Evolutionary conservation across 2,888 invertebrate genomes (phyloP), one percentile per base, ranked within the genome.

Genomic region (Steinernema carpocapsae): DNA sequence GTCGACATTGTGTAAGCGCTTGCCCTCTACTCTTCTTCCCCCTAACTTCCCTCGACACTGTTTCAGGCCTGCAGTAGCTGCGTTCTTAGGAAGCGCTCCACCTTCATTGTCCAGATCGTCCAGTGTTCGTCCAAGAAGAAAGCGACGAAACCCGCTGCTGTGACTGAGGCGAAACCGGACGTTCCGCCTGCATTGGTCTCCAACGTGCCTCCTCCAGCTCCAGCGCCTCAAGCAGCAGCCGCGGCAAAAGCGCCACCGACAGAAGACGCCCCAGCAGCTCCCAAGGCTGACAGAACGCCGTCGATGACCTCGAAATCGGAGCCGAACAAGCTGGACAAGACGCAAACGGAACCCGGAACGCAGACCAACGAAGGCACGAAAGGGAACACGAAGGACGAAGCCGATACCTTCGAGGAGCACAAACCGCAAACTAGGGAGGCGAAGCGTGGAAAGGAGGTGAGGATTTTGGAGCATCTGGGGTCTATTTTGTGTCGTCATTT

Each of bases 361-460:
- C 7, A 43, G 43, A 43, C 43, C 43, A 26, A 24, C 3, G 22
- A 26, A 56, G 22, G 24, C 7, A 12, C 24, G 24, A 19, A 56
- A 19, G 51, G 19, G 14, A 51, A 51, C 12, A 3, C 12, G 56
- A 26, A 56, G 56, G 56, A 56, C 6, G 56, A 56, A 6, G 56
- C 22, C 6, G 56, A 56, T 19, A 56, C 24, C 22, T 56, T 56
- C 56, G 56, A 56, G 56, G n/a, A n/a, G n/a, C n/a, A n/a, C n/a
- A n/a, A n/a, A n/a, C n/a, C n/a, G n/a, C n/a, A n/a, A n/a, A n/a
- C n/a, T n/a, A n/a, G n/a, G n/a, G n/a, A n/a, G n/a, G n/a, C n/a
- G n/a, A n/a, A n/a, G n/a, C n/a, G n/a, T n/a, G n/a, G n/a, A n/a
- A n/a, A n/a, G n/a, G n/a, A n/a, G n/a, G n/a, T n/a, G n/a, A n/a